A percentile compares a stretch with the other conserved stretches of the same genome.
Conservation (phyloP, 2,888 invertebrate genomes). For the Thumatha senex region DNA sequence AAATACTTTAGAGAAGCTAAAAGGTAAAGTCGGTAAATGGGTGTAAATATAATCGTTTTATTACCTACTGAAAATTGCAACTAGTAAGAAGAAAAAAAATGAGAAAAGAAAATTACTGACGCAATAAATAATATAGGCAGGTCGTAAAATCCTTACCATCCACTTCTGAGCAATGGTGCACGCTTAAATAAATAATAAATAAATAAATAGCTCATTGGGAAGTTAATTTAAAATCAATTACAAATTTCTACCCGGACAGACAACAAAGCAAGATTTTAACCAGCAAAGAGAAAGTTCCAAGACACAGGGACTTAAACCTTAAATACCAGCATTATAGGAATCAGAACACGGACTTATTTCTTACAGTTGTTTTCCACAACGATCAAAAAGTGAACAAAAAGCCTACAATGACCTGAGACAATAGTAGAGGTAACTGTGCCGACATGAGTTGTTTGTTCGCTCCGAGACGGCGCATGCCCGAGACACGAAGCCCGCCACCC, state of each 20-base stretch:
- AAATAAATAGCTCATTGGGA: no score
- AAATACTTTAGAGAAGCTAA: slow-evolving; percentile 43
- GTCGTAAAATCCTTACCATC: no score
- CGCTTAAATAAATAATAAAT: no score
- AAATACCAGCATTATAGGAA: slow-evolving; percentile 1
- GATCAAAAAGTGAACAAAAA: slow-evolving; percentile 61
- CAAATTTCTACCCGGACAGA: no score
- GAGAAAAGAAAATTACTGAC: no score
- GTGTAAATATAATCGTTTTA: no score
- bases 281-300: neutral
- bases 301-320: neutral
- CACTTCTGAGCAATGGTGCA: no score
- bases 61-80: no score
- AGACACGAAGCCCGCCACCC: slow-evolving; percentile 15
- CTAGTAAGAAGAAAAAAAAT: no score
- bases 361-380: slow-evolving; percentile 62
- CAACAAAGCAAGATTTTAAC: no score
- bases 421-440: slow-evolving; percentile 49
- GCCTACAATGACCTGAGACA: slow-evolving; percentile 43
- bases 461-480: slow-evolving; percentile 7
- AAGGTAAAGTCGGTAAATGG: neutral
- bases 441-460: slow-evolving; percentile 34
- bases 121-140: no score
- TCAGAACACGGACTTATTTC: slow-evolving; percentile 38
- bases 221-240: no score